Evolutionary conservation across 2,797 vertebrate species (phyloP).

Genomic region (Salmo trutta): DNA sequence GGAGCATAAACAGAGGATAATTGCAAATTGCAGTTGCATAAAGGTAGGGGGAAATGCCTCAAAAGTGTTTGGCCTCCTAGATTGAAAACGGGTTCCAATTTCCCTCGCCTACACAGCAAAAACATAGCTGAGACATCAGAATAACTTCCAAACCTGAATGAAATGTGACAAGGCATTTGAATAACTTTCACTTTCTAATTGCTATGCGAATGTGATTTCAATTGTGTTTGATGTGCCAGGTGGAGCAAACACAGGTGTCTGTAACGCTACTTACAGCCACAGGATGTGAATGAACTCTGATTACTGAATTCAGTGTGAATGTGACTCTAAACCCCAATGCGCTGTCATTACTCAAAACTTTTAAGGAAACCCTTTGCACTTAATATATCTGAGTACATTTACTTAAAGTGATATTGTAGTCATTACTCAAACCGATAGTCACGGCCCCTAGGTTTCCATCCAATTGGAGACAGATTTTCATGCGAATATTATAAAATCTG

Average conservation of each 20-base stretch:
- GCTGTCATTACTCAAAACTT: too few relatives aligned
- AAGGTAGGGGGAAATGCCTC: neutral
- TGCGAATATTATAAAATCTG: too few relatives aligned
- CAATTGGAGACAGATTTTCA: too few relatives aligned
- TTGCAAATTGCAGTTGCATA: neutral
- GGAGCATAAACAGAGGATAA: neutral
- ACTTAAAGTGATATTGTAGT: too few relatives aligned
- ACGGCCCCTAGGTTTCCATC: too few relatives aligned
- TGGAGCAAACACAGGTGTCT: constrained; percentile 13
- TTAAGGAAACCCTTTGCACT: too few relatives aligned
- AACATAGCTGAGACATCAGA: neutral
- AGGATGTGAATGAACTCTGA: constrained; percentile 49
- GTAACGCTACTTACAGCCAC: constrained; percentile 7
- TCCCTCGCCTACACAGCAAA: neutral
- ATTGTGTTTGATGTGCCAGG: neutral
- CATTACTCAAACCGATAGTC: too few relatives aligned
- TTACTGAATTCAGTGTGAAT: constrained; percentile 36
- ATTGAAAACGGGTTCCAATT: too few relatives aligned
- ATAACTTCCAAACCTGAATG: neutral
- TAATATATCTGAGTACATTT: too few relatives aligned
- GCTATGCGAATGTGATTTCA: constrained; percentile 17
- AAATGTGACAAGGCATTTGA: neutral
- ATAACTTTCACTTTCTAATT: constrained; percentile 24
- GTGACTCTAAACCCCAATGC: neutral
- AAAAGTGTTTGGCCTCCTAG: neutral